phyloP scores from a whole-genome alignment of 2,113 vertebrate genomes.

The Cnemophilus loriae region DNA sequence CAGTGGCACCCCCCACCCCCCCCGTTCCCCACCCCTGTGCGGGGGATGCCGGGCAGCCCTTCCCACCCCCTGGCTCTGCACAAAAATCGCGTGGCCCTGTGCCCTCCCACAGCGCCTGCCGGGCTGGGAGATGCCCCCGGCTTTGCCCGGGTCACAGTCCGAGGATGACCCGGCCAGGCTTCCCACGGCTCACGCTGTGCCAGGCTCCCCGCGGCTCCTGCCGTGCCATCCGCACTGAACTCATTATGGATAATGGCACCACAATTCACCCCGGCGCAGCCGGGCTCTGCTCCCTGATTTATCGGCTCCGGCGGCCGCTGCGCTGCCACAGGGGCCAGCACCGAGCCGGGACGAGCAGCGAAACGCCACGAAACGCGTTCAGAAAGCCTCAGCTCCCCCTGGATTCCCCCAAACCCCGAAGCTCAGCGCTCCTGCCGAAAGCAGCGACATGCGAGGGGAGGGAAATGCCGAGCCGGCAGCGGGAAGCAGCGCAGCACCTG shows the following conservation, averaged over 20 bases:
- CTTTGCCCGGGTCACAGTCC: background rate
- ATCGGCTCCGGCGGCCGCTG: background rate
- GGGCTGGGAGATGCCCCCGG: background rate
- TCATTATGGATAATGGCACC: background rate
- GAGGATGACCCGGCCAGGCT: background rate
- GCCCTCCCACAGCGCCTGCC: accelerated
- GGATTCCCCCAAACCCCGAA: accelerated
- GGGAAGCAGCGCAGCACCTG: background rate
- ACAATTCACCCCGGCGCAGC: background rate
- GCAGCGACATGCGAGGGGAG: background rate
- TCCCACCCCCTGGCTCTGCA: accelerated
- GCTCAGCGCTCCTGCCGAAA: accelerated
- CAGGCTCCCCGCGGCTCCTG: background rate
- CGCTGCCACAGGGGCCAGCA: background rate
- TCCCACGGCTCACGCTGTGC: accelerated
- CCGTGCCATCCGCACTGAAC: background rate
- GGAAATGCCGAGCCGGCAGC: background rate
- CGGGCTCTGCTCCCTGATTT: background rate
- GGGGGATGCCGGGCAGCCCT: background rate
- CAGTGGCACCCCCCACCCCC: accelerated
- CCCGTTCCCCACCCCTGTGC: accelerated
- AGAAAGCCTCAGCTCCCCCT: background rate
- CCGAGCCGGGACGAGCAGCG: accelerated
- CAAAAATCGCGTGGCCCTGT: accelerated
- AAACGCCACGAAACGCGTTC: accelerated